Conservation (phyloP, 2,113 vertebrate genomes). For the Ammospiza caudacuta region DNA sequence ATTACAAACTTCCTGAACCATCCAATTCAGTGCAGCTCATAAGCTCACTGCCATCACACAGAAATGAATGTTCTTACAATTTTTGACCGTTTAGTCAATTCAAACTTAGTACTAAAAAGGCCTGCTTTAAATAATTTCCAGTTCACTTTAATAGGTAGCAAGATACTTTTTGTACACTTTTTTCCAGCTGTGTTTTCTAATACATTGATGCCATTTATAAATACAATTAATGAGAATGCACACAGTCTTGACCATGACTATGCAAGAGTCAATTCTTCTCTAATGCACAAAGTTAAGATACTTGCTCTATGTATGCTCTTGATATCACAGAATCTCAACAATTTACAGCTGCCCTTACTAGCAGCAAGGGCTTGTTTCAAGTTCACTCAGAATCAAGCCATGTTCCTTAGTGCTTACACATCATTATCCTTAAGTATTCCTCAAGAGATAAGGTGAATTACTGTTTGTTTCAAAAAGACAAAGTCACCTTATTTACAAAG, state of each 20-base stretch:
- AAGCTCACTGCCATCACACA: neutral
- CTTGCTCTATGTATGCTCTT: neutral
- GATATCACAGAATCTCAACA: neutral
- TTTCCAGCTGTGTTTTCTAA: neutral
- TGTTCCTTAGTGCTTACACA: neutral
- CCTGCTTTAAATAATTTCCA: neutral
- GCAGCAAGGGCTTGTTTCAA: neutral
- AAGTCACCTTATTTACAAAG: neutral
- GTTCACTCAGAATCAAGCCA: neutral
- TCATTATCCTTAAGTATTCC: neutral
- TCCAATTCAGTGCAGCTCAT: neutral
- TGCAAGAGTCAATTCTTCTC: neutral
- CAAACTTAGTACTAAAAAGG: neutral
- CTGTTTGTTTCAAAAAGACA: neutral
- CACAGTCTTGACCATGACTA: neutral
- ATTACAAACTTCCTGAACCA: neutral
- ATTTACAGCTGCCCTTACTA: neutral
- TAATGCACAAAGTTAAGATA: neutral
- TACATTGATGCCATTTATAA: neutral
- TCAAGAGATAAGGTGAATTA: neutral
- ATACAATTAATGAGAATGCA: neutral
- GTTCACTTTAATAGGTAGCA: neutral
- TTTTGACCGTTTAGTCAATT: neutral
- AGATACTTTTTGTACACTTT: neutral
- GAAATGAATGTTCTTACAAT: neutral